A percentile compares a stretch with the other conserved stretches of the same genome.
Evolutionary conservation across 2,113 vertebrate species (phyloP).

Genomic region (Gnathonemus longibarbis): DNA sequence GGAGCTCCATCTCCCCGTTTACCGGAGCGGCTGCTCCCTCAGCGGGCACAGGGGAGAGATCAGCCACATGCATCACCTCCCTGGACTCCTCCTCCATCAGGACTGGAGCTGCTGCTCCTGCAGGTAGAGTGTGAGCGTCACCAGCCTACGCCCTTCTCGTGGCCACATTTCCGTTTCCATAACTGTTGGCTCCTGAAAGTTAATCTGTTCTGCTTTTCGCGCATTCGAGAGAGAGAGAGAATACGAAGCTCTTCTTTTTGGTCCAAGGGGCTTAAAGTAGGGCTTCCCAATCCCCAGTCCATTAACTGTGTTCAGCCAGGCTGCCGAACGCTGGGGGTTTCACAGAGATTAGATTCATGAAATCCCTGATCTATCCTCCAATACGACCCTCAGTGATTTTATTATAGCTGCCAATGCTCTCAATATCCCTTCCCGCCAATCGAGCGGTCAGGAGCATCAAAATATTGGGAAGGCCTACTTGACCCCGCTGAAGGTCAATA

Average conservation of each 20-base stretch:
- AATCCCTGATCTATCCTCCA: not conserved
- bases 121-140: not conserved
- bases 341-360: not conserved
- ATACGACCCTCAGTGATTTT: not conserved
- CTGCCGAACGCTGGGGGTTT: not conserved
- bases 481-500: not conserved
- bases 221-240: not conserved
- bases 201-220: not conserved
- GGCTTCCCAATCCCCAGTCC: not conserved
- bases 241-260: not conserved
- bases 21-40: not conserved
- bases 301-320: not conserved
- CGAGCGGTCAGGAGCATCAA: not conserved
- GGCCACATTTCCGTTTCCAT: not conserved
- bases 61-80: not conserved
- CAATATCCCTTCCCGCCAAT: not conserved
- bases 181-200: not conserved
- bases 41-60: not conserved
- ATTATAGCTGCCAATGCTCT: not conserved
- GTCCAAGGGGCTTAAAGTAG: not conserved
- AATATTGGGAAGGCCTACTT: not conserved
- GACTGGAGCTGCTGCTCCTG: conserved; percentile 21
- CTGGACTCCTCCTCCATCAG: conserved; percentile 24
- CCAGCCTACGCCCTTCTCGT: not conserved
- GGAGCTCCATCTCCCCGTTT: not conserved